Percentiles rank a stretch among this genome's conserved stretches.
Evolutionary conservation across 2,113 vertebrate species (phyloP).

Genomic region (Bostrychus sinensis): DNA sequence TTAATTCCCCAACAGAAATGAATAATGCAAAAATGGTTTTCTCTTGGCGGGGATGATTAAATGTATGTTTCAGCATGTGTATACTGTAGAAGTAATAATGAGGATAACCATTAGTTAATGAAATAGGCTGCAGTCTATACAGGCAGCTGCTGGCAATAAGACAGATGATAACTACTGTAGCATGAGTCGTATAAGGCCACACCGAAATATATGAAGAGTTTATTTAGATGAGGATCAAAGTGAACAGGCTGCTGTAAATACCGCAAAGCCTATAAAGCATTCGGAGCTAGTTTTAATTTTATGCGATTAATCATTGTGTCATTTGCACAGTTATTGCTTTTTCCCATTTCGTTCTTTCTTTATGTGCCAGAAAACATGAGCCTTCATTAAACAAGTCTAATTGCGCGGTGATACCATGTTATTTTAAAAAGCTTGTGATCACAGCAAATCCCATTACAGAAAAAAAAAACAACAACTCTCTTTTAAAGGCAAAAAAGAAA

Average conservation of each 20-base stretch:
- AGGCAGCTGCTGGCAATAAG: constrained; percentile 22
- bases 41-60: constrained; percentile 29
- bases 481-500: not conserved
- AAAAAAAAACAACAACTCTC: not conserved
- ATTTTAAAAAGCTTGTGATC: constrained; percentile 13
- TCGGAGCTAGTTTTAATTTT: constrained; percentile 14
- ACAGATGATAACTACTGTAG: not conserved
- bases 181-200: not conserved
- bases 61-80: constrained; percentile 24
- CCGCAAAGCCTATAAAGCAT: not conserved
- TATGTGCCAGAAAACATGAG: constrained; percentile 4
- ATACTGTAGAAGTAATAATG: constrained; percentile 18
- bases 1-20: constrained; percentile 1
- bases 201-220: not conserved
- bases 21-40: not conserved
- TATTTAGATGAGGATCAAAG: constrained; percentile 9
- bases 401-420: constrained; percentile 8
- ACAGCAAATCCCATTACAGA: constrained; percentile 2
- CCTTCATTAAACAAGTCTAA: constrained; percentile 16
- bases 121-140: constrained; percentile 20
- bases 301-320: constrained; percentile 19
- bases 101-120: constrained; percentile 49
- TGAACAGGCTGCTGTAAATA: constrained; percentile 8
- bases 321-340: not conserved
- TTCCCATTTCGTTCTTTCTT: not conserved